Percentiles rank a stretch among this genome's conserved stretches.
phyloP scores from a whole-genome alignment of 2,888 invertebrate species.

The Catocala fraxini region DNA sequence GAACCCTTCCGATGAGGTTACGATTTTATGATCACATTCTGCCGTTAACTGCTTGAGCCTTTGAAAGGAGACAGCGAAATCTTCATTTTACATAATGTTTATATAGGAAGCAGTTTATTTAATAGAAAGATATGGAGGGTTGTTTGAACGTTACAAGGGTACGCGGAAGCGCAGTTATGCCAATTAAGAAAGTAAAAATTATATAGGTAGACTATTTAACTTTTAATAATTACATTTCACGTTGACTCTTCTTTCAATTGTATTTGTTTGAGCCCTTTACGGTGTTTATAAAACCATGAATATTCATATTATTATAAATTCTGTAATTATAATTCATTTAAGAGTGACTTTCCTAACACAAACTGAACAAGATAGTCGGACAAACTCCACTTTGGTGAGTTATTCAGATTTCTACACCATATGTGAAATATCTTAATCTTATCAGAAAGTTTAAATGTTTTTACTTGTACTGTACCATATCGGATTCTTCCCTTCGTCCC shows the following conservation, averaged over 20 bases:
- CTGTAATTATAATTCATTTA: too few species aligned
- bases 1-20: slow-evolving; percentile 20
- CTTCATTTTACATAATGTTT: slow-evolving; percentile 35
- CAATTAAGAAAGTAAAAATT: slow-evolving; percentile 14
- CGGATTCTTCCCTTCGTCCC: too few species aligned
- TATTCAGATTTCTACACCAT: too few species aligned
- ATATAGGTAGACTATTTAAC: slow-evolving; percentile 5
- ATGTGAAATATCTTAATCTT: too few species aligned
- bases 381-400: too few species aligned
- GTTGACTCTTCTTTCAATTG: neutral
- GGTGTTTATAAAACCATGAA: too few species aligned
- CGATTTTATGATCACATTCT: slow-evolving; percentile 15
- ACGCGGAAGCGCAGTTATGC: slow-evolving; percentile 24
- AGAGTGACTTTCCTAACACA: too few species aligned
- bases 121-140: slow-evolving; percentile 29
- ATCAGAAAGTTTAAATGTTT: too few species aligned
- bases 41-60: slow-evolving; percentile 15
- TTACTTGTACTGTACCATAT: too few species aligned
- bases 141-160: slow-evolving; percentile 19
- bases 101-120: slow-evolving; percentile 27
- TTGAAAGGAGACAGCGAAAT: slow-evolving; percentile 31
- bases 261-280: neutral
- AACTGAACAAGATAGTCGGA: too few species aligned
- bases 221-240: slow-evolving; percentile 17
- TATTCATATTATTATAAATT: too few species aligned